phyloP scores from a whole-genome alignment of 2,888 invertebrate species.

The Drosophila heteroneura region DNA sequence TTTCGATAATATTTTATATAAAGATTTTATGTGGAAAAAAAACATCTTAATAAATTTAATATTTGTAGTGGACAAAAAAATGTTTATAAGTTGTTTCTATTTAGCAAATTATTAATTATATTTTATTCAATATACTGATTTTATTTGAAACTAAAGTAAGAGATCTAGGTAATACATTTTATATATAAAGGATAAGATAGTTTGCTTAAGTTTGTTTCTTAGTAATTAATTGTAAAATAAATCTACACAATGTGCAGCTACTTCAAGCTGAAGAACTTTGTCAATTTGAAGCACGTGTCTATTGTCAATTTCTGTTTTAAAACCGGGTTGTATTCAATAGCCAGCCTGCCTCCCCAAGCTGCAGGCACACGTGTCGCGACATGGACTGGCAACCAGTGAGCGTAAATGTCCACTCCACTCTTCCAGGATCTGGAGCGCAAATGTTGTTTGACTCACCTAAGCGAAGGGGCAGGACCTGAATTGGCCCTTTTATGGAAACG shows the following conservation, averaged over 20 bases:
- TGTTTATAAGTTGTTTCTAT: background rate
- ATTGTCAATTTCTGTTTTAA: background rate
- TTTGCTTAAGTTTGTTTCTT: background rate
- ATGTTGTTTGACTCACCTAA: constrained; percentile 54
- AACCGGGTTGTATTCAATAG: constrained; percentile 2
- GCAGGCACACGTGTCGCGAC: background rate
- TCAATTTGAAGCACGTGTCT: background rate
- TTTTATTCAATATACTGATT: background rate
- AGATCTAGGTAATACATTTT: background rate
- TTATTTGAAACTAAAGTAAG: background rate
- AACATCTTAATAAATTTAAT: background rate
- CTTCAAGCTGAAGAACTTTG: background rate
- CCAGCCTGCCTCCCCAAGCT: background rate
- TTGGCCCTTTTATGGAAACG: constrained; percentile 69
- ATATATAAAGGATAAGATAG: background rate
- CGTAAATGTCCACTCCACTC: constrained; percentile 21
- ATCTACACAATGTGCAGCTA: background rate
- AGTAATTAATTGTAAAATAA: background rate
- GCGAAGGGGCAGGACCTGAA: constrained; percentile 40
- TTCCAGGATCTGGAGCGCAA: constrained; percentile 38
- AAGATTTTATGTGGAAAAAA: background rate
- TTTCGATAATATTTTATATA: background rate
- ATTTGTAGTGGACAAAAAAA: background rate
- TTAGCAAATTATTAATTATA: background rate
- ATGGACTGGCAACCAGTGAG: constrained; percentile 40